A percentile compares a stretch with the other conserved stretches of the same genome.
phyloP scores from a whole-genome alignment of 2,888 invertebrate species.

The Aleiodes testaceus region DNA sequence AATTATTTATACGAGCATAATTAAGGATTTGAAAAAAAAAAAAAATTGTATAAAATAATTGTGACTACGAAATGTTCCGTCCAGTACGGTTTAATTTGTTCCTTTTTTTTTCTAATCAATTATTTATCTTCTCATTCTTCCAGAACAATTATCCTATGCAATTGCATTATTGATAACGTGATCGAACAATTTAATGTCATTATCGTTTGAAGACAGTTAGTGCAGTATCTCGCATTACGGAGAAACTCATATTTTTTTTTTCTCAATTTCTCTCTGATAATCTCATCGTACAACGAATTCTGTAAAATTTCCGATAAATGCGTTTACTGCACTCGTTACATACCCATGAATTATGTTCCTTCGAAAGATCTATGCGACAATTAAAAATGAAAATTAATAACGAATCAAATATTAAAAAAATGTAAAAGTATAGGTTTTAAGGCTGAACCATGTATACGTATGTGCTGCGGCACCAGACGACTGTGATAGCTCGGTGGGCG shows the following conservation, averaged over 20 bases:
- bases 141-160: constrained; percentile 16
- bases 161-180: neutral
- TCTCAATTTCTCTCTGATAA: neutral
- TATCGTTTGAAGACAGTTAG: constrained; percentile 44
- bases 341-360: neutral
- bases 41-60: too few species aligned
- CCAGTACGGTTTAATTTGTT: constrained; percentile 46
- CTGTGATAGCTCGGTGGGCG: constrained; percentile 74
- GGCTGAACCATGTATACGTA: constrained; percentile 74
- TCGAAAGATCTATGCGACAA: constrained; percentile 2
- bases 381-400: constrained; percentile 5
- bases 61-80: constrained; percentile 43
- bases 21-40: too few species aligned
- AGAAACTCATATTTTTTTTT: neutral
- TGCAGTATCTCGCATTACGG: constrained; percentile 41
- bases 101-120: constrained; percentile 38
- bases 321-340: constrained; percentile 2
- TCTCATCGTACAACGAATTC: constrained; percentile 19
- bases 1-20: constrained; percentile 49
- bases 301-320: constrained; percentile 10
- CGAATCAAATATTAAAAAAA: constrained; percentile 41
- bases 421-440: constrained; percentile 70
- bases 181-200: constrained; percentile 9
- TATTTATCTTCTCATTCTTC: constrained; percentile 16
- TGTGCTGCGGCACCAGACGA: constrained; percentile 73